Conservation (phyloP, 2,113 vertebrate species). For the Todiramphus saurophagus region DNA sequence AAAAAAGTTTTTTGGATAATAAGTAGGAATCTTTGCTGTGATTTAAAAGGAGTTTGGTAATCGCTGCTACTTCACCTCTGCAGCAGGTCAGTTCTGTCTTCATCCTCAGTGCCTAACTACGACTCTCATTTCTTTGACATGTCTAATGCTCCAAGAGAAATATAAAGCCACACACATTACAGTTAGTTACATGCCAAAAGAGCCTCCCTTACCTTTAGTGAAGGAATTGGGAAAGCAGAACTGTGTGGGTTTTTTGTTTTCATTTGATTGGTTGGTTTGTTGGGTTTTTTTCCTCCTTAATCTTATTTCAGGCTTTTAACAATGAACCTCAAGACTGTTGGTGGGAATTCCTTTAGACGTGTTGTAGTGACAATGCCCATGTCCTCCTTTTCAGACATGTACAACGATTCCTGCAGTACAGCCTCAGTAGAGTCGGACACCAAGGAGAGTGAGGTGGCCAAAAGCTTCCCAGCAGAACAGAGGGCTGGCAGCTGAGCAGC, state of each 20-base stretch:
- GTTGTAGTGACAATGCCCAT: not conserved
- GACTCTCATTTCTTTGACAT: not conserved
- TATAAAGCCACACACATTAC: not conserved
- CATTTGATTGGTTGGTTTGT: not conserved
- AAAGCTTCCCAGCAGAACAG: conserved; percentile 74
- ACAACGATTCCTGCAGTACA: conserved; percentile 79
- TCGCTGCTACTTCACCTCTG: not conserved
- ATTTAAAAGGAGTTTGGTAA: not conserved
- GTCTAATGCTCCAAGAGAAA: not conserved
- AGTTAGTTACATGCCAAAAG: not conserved
- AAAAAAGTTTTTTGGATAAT: not conserved
- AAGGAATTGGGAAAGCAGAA: not conserved
- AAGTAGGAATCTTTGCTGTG: not conserved
- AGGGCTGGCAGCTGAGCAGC: conserved; percentile 73
- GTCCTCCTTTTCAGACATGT: conserved; percentile 76
- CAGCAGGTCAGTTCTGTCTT: not conserved
- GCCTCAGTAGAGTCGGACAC: conserved; percentile 77
- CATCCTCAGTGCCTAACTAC: not conserved
- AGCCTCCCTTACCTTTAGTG: not conserved
- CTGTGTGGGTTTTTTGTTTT: not conserved
- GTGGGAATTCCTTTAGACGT: not conserved
- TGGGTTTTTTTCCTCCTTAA: not conserved
- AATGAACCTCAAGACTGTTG: not conserved
- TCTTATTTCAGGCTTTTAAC: conserved; percentile 6
- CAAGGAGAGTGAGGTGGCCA: conserved; percentile 68